These are phyloP conservation scores for Ditylenchus dipsaci DNA, from an alignment of 1,140 invertebrate genomes.

Conservation along the genomic window DNA sequence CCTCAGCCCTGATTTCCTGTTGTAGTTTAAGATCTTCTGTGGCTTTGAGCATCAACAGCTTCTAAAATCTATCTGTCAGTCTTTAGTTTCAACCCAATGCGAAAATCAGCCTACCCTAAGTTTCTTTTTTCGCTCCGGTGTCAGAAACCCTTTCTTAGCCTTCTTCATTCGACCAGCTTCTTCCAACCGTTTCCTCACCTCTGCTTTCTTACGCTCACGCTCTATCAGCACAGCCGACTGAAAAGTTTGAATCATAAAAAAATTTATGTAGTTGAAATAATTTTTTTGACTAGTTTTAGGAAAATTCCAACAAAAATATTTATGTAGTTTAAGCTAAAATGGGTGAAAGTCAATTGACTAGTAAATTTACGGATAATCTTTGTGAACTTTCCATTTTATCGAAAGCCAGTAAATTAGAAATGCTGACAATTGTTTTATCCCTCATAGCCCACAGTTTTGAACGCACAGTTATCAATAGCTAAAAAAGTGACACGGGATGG, in stretches of 20 bases:
- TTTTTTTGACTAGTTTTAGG: not conserved
- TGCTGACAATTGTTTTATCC: too few relatives aligned
- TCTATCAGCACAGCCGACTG: slow-evolving; percentile 26
- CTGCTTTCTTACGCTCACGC: slow-evolving; percentile 49
- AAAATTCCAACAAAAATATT: too few relatives aligned
- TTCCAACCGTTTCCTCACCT: slow-evolving; percentile 50
- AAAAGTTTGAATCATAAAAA: too few relatives aligned
- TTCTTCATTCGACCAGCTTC: slow-evolving; percentile 51
- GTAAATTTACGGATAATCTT: too few relatives aligned
- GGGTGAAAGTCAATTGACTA: too few relatives aligned
- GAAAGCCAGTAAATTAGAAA: too few relatives aligned
- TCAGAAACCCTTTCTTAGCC: slow-evolving; percentile 49
- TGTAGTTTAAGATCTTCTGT: slow-evolving; percentile 98
- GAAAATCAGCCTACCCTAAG: slow-evolving; percentile 63
- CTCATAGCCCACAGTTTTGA: too few relatives aligned
- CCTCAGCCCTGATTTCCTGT: slow-evolving; percentile 92
- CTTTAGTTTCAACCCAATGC: too few relatives aligned
- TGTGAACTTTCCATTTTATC: too few relatives aligned
- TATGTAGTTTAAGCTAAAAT: too few relatives aligned
- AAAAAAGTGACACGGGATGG: too few relatives aligned
- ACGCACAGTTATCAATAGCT: too few relatives aligned
- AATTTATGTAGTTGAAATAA: not conserved
- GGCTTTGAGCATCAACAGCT: slow-evolving; percentile 97
- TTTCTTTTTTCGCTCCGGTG: slow-evolving; percentile 49
- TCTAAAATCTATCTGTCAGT: slow-evolving; percentile 54